These are phyloP conservation scores for Orycteropus afer DNA, from an alignment of 2,113 vertebrate species.

Conservation along the genomic window DNA sequence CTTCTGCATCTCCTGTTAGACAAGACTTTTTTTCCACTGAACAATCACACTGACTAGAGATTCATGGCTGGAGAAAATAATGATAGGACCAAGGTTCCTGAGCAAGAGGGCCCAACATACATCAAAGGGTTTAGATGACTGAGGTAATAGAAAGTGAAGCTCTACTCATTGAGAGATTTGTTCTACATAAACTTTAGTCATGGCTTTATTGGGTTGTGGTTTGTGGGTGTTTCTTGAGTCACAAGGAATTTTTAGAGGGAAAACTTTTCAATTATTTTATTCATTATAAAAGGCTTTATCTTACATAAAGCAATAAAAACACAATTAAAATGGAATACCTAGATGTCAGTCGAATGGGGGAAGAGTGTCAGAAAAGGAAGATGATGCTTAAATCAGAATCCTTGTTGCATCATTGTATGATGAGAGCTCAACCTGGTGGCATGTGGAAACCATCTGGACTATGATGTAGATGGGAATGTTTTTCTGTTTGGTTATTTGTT, in stretches of 20 bases:
- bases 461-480: not conserved
- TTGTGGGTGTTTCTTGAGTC: constrained; percentile 72
- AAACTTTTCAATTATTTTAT: constrained; percentile 52
- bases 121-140: constrained; percentile 72
- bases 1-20: not conserved
- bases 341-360: not conserved
- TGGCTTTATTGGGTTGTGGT: constrained; percentile 75
- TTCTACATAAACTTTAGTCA: constrained; percentile 68
- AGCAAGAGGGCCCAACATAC: constrained; percentile 77
- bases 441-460: not conserved
- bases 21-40: constrained; percentile 46
- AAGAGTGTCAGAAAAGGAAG: not conserved
- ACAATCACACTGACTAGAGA: constrained; percentile 11
- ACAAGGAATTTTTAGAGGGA: constrained; percentile 42
- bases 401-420: not conserved
- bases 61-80: constrained; percentile 53
- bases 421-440: not conserved
- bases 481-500: not conserved
- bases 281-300: constrained; percentile 66
- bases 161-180: constrained; percentile 70
- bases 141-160: constrained; percentile 59
- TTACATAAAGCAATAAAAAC: constrained; percentile 51
- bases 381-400: constrained; percentile 16
- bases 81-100: constrained; percentile 50
- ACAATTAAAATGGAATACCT: constrained; percentile 59